Evolutionary conservation across 2,888 invertebrate species (phyloP).

Genomic region (Drosophila borborema): DNA sequence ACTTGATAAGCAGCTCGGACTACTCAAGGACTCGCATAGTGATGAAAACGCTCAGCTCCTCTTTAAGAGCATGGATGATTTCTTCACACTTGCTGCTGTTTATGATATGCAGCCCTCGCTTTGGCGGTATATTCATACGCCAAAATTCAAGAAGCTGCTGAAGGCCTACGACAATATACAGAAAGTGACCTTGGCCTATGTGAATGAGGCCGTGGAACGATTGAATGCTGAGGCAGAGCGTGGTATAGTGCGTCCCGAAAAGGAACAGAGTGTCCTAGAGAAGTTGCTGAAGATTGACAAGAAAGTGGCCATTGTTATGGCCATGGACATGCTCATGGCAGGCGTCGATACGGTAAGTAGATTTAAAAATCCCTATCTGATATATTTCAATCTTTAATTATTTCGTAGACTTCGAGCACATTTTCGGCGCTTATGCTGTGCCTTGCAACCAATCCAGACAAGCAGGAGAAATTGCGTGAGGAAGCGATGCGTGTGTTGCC

Average conservation of each 20-base stretch:
- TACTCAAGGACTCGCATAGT: slow-evolving; percentile 54
- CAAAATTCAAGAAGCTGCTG: slow-evolving; percentile 57
- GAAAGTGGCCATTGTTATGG: slow-evolving; percentile 88
- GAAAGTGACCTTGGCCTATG: slow-evolving; percentile 72
- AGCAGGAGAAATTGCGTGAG: slow-evolving; percentile 88
- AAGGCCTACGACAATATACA: slow-evolving; percentile 67
- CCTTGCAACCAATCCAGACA: slow-evolving; percentile 88
- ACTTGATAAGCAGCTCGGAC: slow-evolving; percentile 82
- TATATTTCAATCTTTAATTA: neutral
- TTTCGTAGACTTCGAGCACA: slow-evolving; percentile 73
- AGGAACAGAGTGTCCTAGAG: slow-evolving; percentile 88
- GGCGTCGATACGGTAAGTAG: slow-evolving; percentile 89
- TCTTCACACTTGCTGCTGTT: slow-evolving; percentile 35
- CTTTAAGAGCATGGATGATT: slow-evolving; percentile 55
- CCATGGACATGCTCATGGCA: slow-evolving; percentile 89
- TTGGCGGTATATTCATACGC: slow-evolving; percentile 62
- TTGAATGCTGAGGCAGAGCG: slow-evolving; percentile 50
- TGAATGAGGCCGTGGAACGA: slow-evolving; percentile 81
- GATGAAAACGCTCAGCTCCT: slow-evolving; percentile 57
- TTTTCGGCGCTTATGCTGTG: slow-evolving; percentile 64
- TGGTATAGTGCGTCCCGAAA: slow-evolving; percentile 60
- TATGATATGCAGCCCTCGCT: slow-evolving; percentile 62
- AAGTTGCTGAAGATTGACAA: slow-evolving; percentile 88
- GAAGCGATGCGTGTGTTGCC: slow-evolving; percentile 86
- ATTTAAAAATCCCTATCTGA: rapidly evolving